phyloP scores from a whole-genome alignment of 2,797 vertebrate species.

The Liparis tanakae region DNA sequence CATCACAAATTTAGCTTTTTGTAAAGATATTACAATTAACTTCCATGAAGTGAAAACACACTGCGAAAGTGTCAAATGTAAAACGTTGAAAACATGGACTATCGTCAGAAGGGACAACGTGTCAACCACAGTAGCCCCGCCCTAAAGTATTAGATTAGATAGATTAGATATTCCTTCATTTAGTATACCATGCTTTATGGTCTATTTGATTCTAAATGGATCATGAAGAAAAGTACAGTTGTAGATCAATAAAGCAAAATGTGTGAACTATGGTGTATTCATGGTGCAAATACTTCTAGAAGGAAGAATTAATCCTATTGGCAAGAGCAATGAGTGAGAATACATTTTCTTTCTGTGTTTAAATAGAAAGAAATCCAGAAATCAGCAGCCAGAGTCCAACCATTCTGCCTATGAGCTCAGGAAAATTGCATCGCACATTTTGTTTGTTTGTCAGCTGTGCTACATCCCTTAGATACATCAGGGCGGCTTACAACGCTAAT shows the following conservation, averaged over 20 bases:
- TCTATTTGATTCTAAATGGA: not conserved
- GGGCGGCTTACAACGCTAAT: conserved; percentile 62
- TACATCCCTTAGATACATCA: conserved; percentile 58
- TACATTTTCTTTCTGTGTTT: not conserved
- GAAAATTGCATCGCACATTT: conserved; percentile 39
- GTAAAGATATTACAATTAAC: not conserved
- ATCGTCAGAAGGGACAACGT: not conserved
- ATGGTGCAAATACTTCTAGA: conserved; percentile 33
- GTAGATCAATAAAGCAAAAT: conserved; percentile 52
- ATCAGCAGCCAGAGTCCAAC: conserved; percentile 19
- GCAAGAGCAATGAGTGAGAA: conserved; percentile 18
- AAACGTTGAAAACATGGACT: not conserved
- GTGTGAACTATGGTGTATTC: conserved; percentile 37
- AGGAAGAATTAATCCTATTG: conserved; percentile 9
- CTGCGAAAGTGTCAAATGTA: too few relatives aligned
- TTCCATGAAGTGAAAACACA: too few relatives aligned
- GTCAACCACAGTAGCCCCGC: not conserved
- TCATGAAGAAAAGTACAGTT: conserved; percentile 38
- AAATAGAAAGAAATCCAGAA: conserved; percentile 1
- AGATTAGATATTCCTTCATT: too few relatives aligned
- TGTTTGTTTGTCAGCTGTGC: conserved; percentile 45
- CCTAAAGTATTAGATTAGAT: not conserved
- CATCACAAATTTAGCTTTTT: not conserved
- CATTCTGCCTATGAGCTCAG: conserved; percentile 20
- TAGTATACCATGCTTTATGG: not conserved